These are phyloP conservation scores for Penaeus monodon DNA, from an alignment of 2,888 invertebrate species.

Conservation along the genomic window DNA sequence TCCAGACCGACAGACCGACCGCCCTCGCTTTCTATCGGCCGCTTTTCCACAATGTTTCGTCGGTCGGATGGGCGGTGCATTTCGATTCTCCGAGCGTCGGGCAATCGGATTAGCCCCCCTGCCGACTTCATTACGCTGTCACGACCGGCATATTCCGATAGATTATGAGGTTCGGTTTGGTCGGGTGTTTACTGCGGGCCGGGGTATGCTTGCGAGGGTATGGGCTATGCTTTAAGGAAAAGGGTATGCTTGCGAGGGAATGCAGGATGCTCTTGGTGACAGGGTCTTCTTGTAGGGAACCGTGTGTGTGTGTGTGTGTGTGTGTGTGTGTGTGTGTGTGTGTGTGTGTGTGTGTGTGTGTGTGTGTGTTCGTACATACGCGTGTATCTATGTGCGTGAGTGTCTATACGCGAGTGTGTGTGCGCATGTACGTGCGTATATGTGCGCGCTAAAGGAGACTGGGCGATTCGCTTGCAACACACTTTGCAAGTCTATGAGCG, in stretches of 20 bases:
- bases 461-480: slow-evolving; percentile 11
- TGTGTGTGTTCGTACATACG: not conserved
- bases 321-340: slow-evolving; percentile 23
- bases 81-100: not conserved
- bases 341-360: slow-evolving; percentile 15
- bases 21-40: not conserved
- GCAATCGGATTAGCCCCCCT: too few relatives aligned
- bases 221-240: too few relatives aligned
- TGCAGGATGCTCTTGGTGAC: not conserved
- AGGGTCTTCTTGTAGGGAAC: not conserved
- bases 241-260: too few relatives aligned
- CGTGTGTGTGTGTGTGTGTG: not conserved
- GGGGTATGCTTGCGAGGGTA: too few relatives aligned
- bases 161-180: too few relatives aligned
- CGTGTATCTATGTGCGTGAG: not conserved
- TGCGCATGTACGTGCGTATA: slow-evolving; percentile 2
- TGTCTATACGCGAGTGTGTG: not conserved
- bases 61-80: not conserved
- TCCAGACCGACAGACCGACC: not conserved
- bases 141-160: too few relatives aligned
- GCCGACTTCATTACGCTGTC: too few relatives aligned
- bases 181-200: too few relatives aligned
- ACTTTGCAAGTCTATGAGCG: slow-evolving; percentile 59
- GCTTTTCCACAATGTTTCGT: slow-evolving; percentile 10
- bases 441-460: not conserved